phyloP scores from a whole-genome alignment of 1,140 invertebrate genomes.

The Drosophila tristis region DNA sequence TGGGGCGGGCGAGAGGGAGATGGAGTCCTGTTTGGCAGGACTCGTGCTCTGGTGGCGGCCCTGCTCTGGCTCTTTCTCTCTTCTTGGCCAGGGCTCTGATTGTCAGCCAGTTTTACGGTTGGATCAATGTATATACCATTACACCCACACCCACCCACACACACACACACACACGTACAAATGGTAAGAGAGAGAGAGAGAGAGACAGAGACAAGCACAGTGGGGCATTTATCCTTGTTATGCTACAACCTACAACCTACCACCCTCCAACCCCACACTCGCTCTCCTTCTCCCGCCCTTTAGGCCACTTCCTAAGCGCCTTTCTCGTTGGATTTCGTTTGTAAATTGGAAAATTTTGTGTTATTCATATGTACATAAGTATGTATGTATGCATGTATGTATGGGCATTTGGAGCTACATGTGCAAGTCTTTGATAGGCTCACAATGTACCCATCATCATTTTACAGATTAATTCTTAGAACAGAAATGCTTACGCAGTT shows the following conservation, averaged over 20 bases:
- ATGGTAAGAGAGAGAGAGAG: not conserved
- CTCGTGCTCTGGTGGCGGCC: conserved; percentile 9
- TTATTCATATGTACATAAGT: conserved; percentile 11
- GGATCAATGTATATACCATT: conserved; percentile 79
- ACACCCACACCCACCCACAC: conserved; percentile 56
- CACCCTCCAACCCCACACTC: conserved; percentile 2
- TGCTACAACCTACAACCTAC: conserved; percentile 23
- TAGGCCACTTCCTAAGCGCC: conserved; percentile 19
- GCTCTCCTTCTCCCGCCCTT: conserved; percentile 4
- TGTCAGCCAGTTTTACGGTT: conserved; percentile 81
- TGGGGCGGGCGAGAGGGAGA: not conserved
- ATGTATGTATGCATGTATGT: too few species aligned
- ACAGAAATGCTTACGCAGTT: too few species aligned
- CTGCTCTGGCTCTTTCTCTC: conserved; percentile 6
- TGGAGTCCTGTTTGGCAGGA: conserved; percentile 39
- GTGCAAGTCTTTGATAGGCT: too few species aligned
- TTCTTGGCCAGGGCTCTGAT: conserved; percentile 46
- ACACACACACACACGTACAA: not conserved
- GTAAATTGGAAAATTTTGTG: conserved; percentile 78
- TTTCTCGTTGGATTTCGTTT: conserved; percentile 67
- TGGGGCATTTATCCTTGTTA: conserved; percentile 79
- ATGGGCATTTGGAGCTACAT: not conserved
- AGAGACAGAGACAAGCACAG: conserved; percentile 19
- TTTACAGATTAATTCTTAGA: too few species aligned
- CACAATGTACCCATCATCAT: not conserved